Percentiles rank a stretch among this genome's conserved stretches.
Evolutionary conservation across 2,888 invertebrate genomes (phyloP).

Genomic region (Automeris io): DNA sequence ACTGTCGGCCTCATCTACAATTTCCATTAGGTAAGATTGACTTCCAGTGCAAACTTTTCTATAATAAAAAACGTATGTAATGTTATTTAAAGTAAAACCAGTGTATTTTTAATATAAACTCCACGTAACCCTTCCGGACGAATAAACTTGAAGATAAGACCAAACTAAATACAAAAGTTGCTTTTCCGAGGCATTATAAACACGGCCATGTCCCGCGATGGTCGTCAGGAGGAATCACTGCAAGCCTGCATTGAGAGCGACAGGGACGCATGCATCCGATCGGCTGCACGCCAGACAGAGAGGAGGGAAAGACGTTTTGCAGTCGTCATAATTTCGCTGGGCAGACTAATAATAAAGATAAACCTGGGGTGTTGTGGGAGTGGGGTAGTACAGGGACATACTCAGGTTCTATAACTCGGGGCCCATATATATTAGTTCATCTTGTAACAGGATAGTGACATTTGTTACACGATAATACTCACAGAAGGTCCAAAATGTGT

Average conservation of each 20-base stretch:
- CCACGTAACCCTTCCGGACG: slow-evolving; percentile 34
- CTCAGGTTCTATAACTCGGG: background rate
- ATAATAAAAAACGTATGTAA: too few relatives aligned
- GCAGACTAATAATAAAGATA: slow-evolving; percentile 77
- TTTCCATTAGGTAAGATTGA: too few relatives aligned
- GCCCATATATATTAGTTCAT: background rate
- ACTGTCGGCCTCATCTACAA: too few relatives aligned
- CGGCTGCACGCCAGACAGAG: slow-evolving; percentile 26
- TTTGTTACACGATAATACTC: too few relatives aligned
- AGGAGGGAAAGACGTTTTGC: slow-evolving; percentile 57
- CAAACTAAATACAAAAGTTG: slow-evolving; percentile 50
- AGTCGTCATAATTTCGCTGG: slow-evolving; percentile 78
- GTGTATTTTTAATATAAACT: slow-evolving; percentile 39
- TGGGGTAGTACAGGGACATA: slow-evolving; percentile 1
- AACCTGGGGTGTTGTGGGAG: slow-evolving; percentile 36
- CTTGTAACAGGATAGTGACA: too few relatives aligned
- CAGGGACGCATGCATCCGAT: slow-evolving; percentile 20
- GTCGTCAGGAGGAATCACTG: slow-evolving; percentile 57
- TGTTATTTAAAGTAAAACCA: slow-evolving; percentile 10
- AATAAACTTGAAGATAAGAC: slow-evolving; percentile 50
- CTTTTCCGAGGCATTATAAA: slow-evolving; percentile 54
- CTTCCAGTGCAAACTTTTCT: too few relatives aligned
- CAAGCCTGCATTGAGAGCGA: slow-evolving; percentile 44
- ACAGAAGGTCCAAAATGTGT: too few relatives aligned
- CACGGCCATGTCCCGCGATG: slow-evolving; percentile 43